Evolutionary conservation across 2,888 invertebrate species (phyloP).

Genomic region (Cartodere bifasciata): DNA sequence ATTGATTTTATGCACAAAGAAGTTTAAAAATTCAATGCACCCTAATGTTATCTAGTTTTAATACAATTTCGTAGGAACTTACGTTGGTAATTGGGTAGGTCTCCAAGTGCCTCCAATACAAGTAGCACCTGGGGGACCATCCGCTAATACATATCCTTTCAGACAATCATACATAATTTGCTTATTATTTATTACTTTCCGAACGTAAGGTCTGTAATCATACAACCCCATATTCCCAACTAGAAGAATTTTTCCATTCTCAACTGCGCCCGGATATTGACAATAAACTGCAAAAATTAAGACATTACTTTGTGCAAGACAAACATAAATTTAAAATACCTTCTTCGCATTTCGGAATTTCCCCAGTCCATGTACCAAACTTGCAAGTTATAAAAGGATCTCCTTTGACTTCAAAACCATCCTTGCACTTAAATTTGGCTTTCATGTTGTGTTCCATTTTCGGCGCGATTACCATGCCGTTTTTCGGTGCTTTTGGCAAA

Average conservation of each 20-base stretch:
- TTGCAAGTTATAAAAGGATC: constrained; percentile 68
- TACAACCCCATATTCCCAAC: constrained; percentile 95
- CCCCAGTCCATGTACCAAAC: constrained; percentile 91
- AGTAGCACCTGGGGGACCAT: constrained; percentile 87
- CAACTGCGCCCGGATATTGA: constrained; percentile 81
- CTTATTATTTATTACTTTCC: constrained; percentile 79
- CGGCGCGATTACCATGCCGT: constrained; percentile 93
- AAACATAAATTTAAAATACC: constrained; percentile 31
- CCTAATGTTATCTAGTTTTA: too few species aligned
- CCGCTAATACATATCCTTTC: constrained; percentile 74
- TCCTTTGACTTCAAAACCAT: constrained; percentile 76
- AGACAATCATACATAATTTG: constrained; percentile 95
- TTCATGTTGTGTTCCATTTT: constrained; percentile 96
- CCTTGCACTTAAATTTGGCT: constrained; percentile 86
- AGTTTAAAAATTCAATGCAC: too few species aligned
- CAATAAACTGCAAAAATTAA: constrained; percentile 58
- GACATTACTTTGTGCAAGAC: not conserved
- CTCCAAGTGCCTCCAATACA: constrained; percentile 93
- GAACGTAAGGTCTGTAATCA: constrained; percentile 87
- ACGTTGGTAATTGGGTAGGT: constrained; percentile 72
- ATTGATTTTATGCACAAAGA: not conserved
- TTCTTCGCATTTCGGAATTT: constrained; percentile 74
- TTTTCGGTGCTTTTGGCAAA: constrained; percentile 53
- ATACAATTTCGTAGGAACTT: too few species aligned
- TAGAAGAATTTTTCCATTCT: constrained; percentile 79